These are phyloP conservation scores for Uria lomvia DNA, from an alignment of 2,113 vertebrate species.

Conservation along the genomic window DNA sequence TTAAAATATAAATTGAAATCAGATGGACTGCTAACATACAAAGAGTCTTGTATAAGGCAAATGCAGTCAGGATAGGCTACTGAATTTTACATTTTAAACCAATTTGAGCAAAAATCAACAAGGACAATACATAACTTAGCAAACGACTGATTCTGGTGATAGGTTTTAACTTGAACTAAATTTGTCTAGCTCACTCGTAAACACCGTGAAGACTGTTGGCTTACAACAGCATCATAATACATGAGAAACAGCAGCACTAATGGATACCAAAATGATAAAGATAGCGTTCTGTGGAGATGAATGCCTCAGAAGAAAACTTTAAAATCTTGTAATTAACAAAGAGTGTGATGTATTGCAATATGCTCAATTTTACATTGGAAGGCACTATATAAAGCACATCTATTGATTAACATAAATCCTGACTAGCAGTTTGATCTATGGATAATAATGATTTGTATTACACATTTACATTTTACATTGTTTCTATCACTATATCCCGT, in stretches of 20 bases:
- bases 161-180: neutral
- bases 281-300: neutral
- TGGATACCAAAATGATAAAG: slow-evolving; percentile 6
- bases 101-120: neutral
- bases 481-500: neutral
- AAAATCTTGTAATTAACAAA: slow-evolving; percentile 17
- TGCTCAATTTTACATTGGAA: neutral
- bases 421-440: neutral
- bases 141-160: neutral
- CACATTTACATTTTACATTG: neutral
- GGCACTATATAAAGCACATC: neutral
- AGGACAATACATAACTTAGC: neutral
- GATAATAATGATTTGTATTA: slow-evolving; percentile 2
- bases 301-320: slow-evolving; percentile 15
- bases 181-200: neutral
- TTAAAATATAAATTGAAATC: neutral
- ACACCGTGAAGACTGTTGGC: neutral
- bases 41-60: neutral
- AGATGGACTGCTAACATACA: neutral
- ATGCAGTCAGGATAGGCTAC: neutral
- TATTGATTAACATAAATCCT: slow-evolving; percentile 43
- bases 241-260: neutral
- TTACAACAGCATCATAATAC: neutral
- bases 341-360: neutral
- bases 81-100: neutral